Evolutionary conservation across 2,797 vertebrate species (phyloP).

Genomic region (Sylvilagus floridanus): DNA sequence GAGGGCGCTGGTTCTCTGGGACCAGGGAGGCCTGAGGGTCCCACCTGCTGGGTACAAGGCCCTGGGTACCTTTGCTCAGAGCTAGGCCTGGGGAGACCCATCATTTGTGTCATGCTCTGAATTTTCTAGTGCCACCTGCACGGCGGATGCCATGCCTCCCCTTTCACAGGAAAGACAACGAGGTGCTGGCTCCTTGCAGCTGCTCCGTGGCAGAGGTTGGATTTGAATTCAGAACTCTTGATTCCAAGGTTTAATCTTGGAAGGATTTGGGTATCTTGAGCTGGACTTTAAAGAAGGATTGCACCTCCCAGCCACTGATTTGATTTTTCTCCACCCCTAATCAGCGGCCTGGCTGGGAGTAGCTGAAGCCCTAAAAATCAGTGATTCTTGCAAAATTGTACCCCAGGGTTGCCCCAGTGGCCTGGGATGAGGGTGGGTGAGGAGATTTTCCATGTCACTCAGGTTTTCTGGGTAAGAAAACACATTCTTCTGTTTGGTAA

Average conservation of each 20-base stretch:
- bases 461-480: background rate
- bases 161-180: background rate
- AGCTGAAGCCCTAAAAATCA: background rate
- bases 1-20: too few species aligned
- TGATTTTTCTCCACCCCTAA: background rate
- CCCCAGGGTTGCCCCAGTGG: too few species aligned
- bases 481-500: background rate
- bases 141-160: rapidly evolving
- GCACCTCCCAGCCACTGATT: background rate
- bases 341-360: too few species aligned
- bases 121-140: background rate
- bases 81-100: background rate
- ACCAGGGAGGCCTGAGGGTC: background rate
- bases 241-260: background rate
- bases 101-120: background rate
- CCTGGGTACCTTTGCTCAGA: background rate
- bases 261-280: background rate
- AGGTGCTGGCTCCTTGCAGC: rapidly evolving
- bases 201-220: too few species aligned
- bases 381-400: background rate
- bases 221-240: background rate
- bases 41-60: too few species aligned
- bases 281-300: background rate
- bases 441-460: background rate
- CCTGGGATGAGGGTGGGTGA: background rate